Base-by-base conservation (phyloP, 2,113 vertebrate genomes). In the Ceuthmochares aereus region DNA sequence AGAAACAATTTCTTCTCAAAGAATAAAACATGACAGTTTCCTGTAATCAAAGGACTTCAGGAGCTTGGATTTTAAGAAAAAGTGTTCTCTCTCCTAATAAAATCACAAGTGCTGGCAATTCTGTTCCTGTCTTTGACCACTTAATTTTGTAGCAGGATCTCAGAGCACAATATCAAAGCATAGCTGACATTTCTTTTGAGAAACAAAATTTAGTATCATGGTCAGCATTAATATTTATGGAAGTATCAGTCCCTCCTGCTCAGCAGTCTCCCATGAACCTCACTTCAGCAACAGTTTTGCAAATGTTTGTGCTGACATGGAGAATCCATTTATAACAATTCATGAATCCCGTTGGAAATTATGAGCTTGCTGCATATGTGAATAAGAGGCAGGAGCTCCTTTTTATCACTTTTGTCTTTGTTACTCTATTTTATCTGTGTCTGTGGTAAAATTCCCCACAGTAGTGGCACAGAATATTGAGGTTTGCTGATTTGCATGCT, bases 101-200 rank as follows among this genome's bases (percentile, higher is more conserved):
- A 97, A 92, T 93, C 64, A 72, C 52, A 92, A 58, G 79, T 90
- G 85, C 89, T 96, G 85, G 90, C 83, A 93, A 96, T 55, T 87
- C 40, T 92, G 32, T 87, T 95, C 92, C 93, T 95, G 85, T 27
- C 30, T 84, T 81, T 60, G 80, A 94, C 79, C 69, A 54, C 85
- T 89, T 92, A n/a, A 82, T 90, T 81, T 60, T 76, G 79, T 37
- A 87, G 68, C 54, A 84, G 34, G 15, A 12, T 84, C 43, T 94
- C 76, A 60, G 14, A 64, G 36, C 49, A 56, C 22, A 81, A 21
- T 72, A 84, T 84, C 79, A 94, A 94, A 92, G 34, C 26, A 77
- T 10, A 90, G 14, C 34, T 94, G 55, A 70, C 59, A 86, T 90
- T 62, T n/a, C n/a, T 54, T 84, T 85, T 86, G 45, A 83, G 64